Base-by-base conservation (phyloP, 2,797 vertebrate species). In the Manis javanica region DNA sequence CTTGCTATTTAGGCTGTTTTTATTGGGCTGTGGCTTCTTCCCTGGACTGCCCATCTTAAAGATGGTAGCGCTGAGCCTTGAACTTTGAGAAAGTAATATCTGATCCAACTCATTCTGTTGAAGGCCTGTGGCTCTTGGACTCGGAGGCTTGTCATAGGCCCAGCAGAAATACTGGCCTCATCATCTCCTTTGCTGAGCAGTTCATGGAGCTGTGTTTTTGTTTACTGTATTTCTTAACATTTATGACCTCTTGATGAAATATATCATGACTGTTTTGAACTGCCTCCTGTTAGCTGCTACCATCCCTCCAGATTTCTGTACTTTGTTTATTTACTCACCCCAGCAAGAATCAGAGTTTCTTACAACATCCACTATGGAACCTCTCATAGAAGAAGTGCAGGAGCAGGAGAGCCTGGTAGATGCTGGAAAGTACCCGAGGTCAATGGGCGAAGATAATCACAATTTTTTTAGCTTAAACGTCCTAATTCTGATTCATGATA, bases 341-440 rank as follows among this genome's bases (percentile, higher is more conserved):
- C 23, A 53, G 19, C 53, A 82, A 49, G n/a, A 31, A 15, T 7
- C 46, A 64, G 31, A 57, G 7, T 63, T 82, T 68, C 21, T 53
- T 61, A 16, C 2, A 29, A 2, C 14, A 49, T 3, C 29, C 0
- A 2, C 66, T 31, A 0, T n/a, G 14, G 46, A 24, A 3, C 7
- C 16, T 34, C 5, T 91, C 26, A 24, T 23, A 63, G 61, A 12
- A 63, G 14, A 72, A 26, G 1, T 71, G 7, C 2, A 19, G 19
- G 11, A 59, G 37, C 37, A 23, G 15, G 8, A 75, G 57, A 78
- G 5, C 9, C 29, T 39, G 11, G 2, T 18, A 34, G 9, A 74
- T 64, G 34, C 55, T 19, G 31, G n/a, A 83, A n/a, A n/a, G 21
- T 46, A 16, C 74, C 24, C 37, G 66, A 21, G 49, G 59, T 37